Evolutionary conservation across 2,113 vertebrate genomes (phyloP), one percentile per base, ranked within the genome.

Genomic region (Ammodytes dubius): DNA sequence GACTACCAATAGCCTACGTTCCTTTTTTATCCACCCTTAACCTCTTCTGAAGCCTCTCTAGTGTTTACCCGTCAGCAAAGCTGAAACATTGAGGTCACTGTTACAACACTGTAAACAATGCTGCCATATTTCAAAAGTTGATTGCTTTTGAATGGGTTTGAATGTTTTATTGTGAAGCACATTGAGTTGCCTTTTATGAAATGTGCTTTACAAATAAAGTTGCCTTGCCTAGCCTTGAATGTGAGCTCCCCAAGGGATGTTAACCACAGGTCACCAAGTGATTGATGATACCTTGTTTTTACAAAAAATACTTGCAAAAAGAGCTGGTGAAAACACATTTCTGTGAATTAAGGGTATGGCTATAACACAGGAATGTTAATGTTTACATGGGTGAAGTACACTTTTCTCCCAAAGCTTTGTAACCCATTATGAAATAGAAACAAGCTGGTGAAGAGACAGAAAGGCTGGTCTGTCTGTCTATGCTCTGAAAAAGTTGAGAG

Each of bases 371-470:
- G 7, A 72, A 71, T 68, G 56, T 11, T 58, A 74, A 70, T 74
- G 52, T 7, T 8, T 27, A 27, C 58, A 17, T 6, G 40, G 27
- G 7, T 10, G 42, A 49, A 72, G 65, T 61, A 39, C 4, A 54
- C 66, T 78, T 78, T 76, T 49, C 47, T 39, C 6, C 70, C 27
- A n/a, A n/a, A 58, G 52, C 63, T 64, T 58, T 58, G 58, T 37
- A 60, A 60, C 71, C 7, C 3, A 14, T 65, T 85, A 74, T 69
- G 60, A 89, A 87, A 84, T 65, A 83, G 72, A 75, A 64, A 42
- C 46, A 60, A 71, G 75, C 54, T 9, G 27, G 57, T 73, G 66
- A 66, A 71, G 60, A 67, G 5, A 69, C 8, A 50, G 59, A 81
- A n/a, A 72, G 50, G 58, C 35, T 46, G 17, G n/a, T 39, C 76